Conservation (phyloP, 2,888 invertebrate species). For the Pollenia labialis region DNA sequence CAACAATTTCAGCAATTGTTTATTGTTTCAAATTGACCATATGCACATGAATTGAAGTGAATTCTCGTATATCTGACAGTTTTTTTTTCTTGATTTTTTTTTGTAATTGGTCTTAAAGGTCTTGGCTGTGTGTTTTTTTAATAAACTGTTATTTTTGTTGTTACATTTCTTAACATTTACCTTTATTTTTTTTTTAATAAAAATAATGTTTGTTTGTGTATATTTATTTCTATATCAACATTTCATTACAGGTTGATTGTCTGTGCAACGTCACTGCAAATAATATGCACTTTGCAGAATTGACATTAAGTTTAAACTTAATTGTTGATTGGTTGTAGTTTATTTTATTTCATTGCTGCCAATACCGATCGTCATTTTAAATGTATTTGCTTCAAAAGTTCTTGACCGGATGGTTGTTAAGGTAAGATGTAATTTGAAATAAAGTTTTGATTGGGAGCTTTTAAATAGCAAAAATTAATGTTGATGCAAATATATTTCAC, state of each 20-base stretch:
- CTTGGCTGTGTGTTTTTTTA: conserved; percentile 7
- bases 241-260: conserved; percentile 30
- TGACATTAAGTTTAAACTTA: conserved; percentile 54
- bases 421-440: conserved; percentile 4
- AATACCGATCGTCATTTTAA: conserved; percentile 1
- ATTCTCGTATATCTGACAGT: conserved; percentile 11
- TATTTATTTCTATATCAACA: not conserved
- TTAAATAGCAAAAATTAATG: no score
- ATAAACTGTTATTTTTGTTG: not conserved
- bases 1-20: conserved; percentile 70
- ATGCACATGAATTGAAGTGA: conserved; percentile 21
- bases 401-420: not conserved
- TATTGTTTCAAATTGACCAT: conserved; percentile 62
- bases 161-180: not conserved
- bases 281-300: conserved; percentile 15
- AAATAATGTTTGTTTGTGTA: no score
- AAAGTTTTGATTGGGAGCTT: not conserved
- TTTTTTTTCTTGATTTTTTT: conserved; percentile 17
- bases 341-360: conserved; percentile 23
- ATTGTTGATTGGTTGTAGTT: conserved; percentile 53
- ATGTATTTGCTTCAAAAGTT: not conserved
- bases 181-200: not conserved
- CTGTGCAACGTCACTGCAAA: not conserved
- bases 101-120: conserved; percentile 24
- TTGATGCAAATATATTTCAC: no score